Evolutionary conservation across 2,113 vertebrate genomes (phyloP).

Genomic region (Budorcas taxicolor): DNA sequence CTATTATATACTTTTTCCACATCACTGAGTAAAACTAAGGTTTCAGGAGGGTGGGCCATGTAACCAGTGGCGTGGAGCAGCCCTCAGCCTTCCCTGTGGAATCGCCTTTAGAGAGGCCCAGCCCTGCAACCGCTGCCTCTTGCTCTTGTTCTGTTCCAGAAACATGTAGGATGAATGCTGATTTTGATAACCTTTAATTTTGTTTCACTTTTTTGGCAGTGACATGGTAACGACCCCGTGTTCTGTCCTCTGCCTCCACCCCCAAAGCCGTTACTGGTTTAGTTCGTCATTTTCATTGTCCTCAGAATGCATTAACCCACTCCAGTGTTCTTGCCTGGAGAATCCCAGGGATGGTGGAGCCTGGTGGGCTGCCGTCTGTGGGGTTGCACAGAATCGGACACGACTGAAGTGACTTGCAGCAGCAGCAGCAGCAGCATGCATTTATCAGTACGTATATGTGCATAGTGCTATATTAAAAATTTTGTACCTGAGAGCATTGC

Average conservation of each 20-base stretch:
- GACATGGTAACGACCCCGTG: not conserved
- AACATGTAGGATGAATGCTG: not conserved
- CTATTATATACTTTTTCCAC: not conserved
- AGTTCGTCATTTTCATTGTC: not conserved
- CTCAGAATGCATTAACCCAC: not conserved
- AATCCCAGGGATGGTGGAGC: too few species aligned
- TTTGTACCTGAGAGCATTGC: not conserved
- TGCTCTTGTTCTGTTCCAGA: not conserved
- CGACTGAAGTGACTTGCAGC: too few species aligned
- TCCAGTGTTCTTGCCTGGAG: too few species aligned
- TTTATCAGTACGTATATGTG: not conserved
- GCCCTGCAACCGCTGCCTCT: fast-evolving
- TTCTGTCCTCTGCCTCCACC: not conserved
- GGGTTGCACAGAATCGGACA: too few species aligned
- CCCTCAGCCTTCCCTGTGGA: not conserved
- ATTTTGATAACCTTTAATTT: not conserved
- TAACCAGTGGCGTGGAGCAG: not conserved
- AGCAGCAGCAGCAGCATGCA: not conserved
- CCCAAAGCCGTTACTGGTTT: not conserved
- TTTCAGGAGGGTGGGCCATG: not conserved
- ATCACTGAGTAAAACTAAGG: not conserved
- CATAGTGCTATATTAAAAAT: not conserved
- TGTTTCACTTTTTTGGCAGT: not conserved
- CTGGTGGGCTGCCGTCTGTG: too few species aligned
- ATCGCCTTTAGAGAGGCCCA: not conserved